Base-by-base conservation (phyloP, 1,140 invertebrate genomes). In the Manduca sexta region DNA sequence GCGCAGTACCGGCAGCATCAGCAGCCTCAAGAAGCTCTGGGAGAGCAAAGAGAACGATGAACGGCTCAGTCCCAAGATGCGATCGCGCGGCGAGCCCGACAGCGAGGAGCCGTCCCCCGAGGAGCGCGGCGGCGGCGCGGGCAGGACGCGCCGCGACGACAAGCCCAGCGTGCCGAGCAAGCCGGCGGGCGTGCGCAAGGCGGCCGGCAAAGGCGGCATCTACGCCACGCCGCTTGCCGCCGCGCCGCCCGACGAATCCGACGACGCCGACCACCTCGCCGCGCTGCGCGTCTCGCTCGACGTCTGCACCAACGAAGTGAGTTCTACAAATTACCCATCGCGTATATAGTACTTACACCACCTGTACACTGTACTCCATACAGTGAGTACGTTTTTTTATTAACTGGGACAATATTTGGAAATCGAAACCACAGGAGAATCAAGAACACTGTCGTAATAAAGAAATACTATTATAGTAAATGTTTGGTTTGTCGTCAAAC, bases 1-100 rank as follows among this genome's bases (percentile, higher is more conserved):
- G n/a, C 91, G 93, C 41, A 97, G 95, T 74, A 96, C 95, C 26
- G 95, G 95, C 42, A 96, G 95, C 83, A 97, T 98, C 69, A 96
- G 92, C 74, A 97, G 93, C 74, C 87, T 97, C 56, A 97, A 97
- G 72, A 96, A 95, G 80, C 83, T 97, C 16, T 97, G 96, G 96
- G 96, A 96, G 84, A 91, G 91, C 33, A 92, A 90, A 69, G 91
- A 92, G 66, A 81, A 83, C 2, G 77, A 83, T 38, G 74, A 84
- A 49, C 89, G 91, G 29, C 71, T 90, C 1, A 92, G 91, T 74
- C 92, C 92, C 0, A 92, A 92, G 60, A 67, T 91, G 38, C 83
- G 86, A 15, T 67, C 87, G 1, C 88, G 89, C 56, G 69, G 63
- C 10, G 67, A 71, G 13, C 67, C 15, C 6, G 68, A 84, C 14